Base-by-base conservation (phyloP, 2,888 invertebrate species). In the Drosophila kanekoi region DNA sequence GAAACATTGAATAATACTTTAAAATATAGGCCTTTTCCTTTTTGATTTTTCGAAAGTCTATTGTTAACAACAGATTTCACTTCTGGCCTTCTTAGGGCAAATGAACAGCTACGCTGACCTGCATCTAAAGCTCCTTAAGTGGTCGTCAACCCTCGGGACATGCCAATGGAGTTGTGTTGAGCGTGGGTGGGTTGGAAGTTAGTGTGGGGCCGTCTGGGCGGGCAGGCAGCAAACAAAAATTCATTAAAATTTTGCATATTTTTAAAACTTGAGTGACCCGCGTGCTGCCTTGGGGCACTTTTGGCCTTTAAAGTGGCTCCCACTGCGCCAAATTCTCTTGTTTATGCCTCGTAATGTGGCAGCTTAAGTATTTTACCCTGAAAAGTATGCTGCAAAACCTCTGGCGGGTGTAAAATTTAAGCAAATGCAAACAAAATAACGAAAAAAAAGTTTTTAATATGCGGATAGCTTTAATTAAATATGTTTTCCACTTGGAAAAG, bases 401-500 rank as follows among this genome's bases (percentile, higher is more conserved):
- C 66, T 67, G 72, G 77, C 81, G 66, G 79, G 87, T 84, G 82
- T 78, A 82, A 82, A 86, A 86, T 78, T 76, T 66, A 77, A 87
- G 79, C 53, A 64, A 47, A 43, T 51, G 47, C 69, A 65, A 64
- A 69, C 48, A 70, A 54, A 65, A 43, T n/a, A 52, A 14, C 20
- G 20, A 18, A 18, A 49, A 44, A 77, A 87, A 87, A 87, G 69
- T 87, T 87, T 88, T 89, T 87, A 87, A 89, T 87, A 87, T 85
- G 89, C 89, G 89, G 85, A 87, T 87, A 82, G 86, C 86, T 87
- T 87, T 87, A 87, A 87, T 87, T 87, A 87, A 87, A 87, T 87
- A 87, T 87, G 86, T 74, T 87, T 89, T 87, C 85, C 87, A 81
- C 89, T 85, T 66, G 82, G 67, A 74, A 75, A 77, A 71, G 79